Evolutionary conservation across 2,797 vertebrate genomes (phyloP).

Genomic region (Paedocypris micromegethes): DNA sequence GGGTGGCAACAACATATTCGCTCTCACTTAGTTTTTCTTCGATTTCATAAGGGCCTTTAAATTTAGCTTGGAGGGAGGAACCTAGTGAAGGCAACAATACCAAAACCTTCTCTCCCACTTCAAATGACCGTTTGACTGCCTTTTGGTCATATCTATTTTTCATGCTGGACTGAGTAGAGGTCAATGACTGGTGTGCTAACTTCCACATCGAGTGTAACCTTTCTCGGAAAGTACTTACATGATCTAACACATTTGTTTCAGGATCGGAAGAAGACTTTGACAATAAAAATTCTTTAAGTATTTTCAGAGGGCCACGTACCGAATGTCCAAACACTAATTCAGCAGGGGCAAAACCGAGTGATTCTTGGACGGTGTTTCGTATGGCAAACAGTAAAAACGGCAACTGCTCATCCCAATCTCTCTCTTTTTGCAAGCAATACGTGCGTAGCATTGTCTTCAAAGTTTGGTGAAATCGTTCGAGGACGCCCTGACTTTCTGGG

Average conservation of each 20-base stretch:
- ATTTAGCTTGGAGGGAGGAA: conserved; percentile 6
- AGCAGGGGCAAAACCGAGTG: conserved; percentile 7
- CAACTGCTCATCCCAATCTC: conserved; percentile 14
- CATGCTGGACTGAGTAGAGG: background rate
- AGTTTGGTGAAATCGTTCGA: background rate
- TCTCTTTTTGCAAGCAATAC: background rate
- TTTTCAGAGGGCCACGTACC: conserved; percentile 8
- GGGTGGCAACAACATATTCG: conserved; percentile 8
- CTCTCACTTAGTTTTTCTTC: background rate
- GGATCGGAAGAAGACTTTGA: background rate
- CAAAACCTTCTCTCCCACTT: background rate
- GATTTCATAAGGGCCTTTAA: conserved; percentile 13
- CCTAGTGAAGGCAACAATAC: conserved; percentile 6
- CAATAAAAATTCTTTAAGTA: conserved; percentile 1
- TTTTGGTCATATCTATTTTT: conserved; percentile 12
- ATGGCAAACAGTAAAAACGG: background rate
- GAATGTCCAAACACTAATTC: conserved; percentile 14
- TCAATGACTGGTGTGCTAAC: background rate
- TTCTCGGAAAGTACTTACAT: background rate
- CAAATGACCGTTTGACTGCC: background rate
- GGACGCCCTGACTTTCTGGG: conserved; percentile 4
- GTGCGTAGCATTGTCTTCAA: conserved; percentile 1
- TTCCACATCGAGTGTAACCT: background rate
- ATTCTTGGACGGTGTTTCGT: background rate
- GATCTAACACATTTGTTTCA: conserved; percentile 7